Evolutionary conservation across 53 echinoderm and acorn worm species (phyloP).

Genomic region (Actinopyga echinites): DNA sequence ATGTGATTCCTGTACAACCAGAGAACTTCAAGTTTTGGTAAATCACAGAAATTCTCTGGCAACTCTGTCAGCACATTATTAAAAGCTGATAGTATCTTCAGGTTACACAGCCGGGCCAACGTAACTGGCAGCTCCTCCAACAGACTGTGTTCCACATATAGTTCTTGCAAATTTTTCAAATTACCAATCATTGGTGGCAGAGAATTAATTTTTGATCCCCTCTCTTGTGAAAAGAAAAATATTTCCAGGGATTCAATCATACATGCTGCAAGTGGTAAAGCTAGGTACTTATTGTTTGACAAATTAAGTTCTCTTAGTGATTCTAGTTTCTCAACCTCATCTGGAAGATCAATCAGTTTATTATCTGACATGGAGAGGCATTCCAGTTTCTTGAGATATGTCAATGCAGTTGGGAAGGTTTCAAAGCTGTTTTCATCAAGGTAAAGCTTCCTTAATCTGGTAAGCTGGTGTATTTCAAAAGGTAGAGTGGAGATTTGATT

Average conservation of each 20-base stretch:
- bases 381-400: conserved; percentile 55
- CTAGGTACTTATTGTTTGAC: conserved; percentile 72
- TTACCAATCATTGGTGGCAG: conserved; percentile 69
- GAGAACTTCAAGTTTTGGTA: conserved; percentile 65
- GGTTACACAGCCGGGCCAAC: conserved; percentile 53
- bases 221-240: conserved; percentile 68
- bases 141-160: conserved; percentile 75
- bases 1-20: conserved; percentile 65
- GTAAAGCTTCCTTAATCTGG: conserved; percentile 58
- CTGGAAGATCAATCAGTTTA: conserved; percentile 66
- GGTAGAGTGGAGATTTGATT: conserved; percentile 67
- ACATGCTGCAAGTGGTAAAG: conserved; percentile 74
- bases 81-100: conserved; percentile 58
- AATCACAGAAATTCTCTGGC: conserved; percentile 69
- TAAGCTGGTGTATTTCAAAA: conserved; percentile 59
- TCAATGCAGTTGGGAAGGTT: conserved; percentile 72
- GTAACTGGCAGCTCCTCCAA: conserved; percentile 65
- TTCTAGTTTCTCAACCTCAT: conserved; percentile 68
- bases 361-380: conserved; percentile 78
- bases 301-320: conserved; percentile 66
- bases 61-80: conserved; percentile 69
- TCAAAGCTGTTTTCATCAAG: conserved; percentile 72
- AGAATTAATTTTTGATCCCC: conserved; percentile 61
- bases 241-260: conserved; percentile 57
- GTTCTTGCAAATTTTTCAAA: conserved; percentile 66